These are phyloP conservation scores for Piaya cayana DNA, from an alignment of 2,113 vertebrate genomes.

Conservation along the genomic window DNA sequence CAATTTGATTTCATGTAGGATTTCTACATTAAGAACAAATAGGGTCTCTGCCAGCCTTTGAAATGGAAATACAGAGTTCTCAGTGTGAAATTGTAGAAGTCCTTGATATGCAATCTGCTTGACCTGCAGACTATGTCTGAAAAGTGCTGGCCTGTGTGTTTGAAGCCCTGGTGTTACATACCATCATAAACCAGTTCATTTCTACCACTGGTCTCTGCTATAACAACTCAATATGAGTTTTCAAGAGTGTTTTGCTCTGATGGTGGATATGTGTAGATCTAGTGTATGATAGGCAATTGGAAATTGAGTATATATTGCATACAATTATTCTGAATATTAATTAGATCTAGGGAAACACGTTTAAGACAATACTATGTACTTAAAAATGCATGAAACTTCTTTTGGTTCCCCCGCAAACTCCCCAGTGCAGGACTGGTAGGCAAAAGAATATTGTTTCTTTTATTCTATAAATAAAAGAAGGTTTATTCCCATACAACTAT, in stretches of 20 bases:
- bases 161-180: not conserved
- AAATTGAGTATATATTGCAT: not conserved
- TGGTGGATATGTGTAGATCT: not conserved
- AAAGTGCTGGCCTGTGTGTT: not conserved
- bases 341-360: not conserved
- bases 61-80: constrained; percentile 45
- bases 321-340: not conserved
- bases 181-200: not conserved
- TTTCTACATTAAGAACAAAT: constrained; percentile 21
- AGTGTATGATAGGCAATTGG: not conserved
- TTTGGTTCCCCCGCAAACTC: not conserved
- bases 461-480: not conserved
- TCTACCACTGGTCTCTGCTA: not conserved
- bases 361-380: not conserved
- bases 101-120: constrained; percentile 31
- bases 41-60: constrained; percentile 7
- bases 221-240: not conserved
- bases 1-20: constrained; percentile 24
- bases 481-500: not conserved
- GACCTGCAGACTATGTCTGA: not conserved
- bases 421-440: not conserved
- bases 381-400: not conserved
- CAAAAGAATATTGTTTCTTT: not conserved
- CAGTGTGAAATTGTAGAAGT: constrained; percentile 19
- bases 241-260: not conserved